These are phyloP conservation scores for Pygathrix nemaeus DNA, from an alignment of 2,113 vertebrate species.

Conservation along the genomic window DNA sequence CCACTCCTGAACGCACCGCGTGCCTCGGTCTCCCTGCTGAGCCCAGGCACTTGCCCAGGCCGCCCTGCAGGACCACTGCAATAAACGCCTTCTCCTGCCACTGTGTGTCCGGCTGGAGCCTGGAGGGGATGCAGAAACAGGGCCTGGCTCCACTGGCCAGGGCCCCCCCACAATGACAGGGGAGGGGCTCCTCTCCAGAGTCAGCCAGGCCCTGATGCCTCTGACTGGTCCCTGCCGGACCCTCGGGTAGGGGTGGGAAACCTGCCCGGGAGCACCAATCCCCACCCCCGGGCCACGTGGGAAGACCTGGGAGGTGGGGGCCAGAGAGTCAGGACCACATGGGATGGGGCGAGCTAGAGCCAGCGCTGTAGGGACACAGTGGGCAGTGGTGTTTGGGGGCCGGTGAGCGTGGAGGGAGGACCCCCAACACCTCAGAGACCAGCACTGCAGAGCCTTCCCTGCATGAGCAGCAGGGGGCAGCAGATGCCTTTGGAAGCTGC, in stretches of 20 bases:
- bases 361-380: rapidly evolving
- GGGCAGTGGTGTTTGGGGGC: too few relatives aligned
- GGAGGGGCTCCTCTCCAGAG: background rate
- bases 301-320: background rate
- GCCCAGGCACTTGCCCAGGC: too few relatives aligned
- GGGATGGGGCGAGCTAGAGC: too few relatives aligned
- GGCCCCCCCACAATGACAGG: background rate
- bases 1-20: background rate
- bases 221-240: background rate
- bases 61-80: rapidly evolving
- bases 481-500: background rate
- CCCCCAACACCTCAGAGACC: rapidly evolving
- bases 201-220: background rate
- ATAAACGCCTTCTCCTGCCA: background rate
- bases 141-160: background rate
- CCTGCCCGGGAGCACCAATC: too few relatives aligned
- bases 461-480: constrained; percentile 67
- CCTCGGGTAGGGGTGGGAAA: background rate
- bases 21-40: background rate
- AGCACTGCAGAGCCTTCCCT: rapidly evolving
- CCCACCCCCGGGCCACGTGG: background rate
- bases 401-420: background rate
- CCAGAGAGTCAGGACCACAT: background rate
- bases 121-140: rapidly evolving
- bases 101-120: rapidly evolving